phyloP scores from a whole-genome alignment of 2,888 invertebrate genomes.

The Drosophila melanocephala region DNA sequence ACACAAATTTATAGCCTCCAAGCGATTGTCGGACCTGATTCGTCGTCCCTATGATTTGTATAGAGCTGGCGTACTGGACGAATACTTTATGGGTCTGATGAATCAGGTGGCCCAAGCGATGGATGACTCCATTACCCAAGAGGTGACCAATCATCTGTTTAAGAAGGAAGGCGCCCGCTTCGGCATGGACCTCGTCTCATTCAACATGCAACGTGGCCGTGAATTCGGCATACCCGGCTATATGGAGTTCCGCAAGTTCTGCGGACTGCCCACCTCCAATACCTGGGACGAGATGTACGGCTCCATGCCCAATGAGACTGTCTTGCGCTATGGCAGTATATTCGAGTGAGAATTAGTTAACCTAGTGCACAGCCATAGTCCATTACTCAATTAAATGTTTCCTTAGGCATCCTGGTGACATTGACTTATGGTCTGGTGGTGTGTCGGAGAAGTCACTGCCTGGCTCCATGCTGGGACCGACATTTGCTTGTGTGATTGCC shows the following conservation, averaged over 20 bases:
- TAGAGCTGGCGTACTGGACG: constrained; percentile 95
- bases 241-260: constrained; percentile 96
- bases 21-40: constrained; percentile 94
- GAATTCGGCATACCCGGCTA: constrained; percentile 97
- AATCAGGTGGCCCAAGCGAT: constrained; percentile 97
- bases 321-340: constrained; percentile 92
- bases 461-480: constrained; percentile 97
- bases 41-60: constrained; percentile 95
- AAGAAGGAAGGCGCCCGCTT: constrained; percentile 91
- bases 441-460: constrained; percentile 95
- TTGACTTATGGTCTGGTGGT: constrained; percentile 97
- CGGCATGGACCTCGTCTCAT: constrained; percentile 95
- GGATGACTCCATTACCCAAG: constrained; percentile 96
- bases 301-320: constrained; percentile 95
- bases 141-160: constrained; percentile 96
- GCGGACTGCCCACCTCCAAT: constrained; percentile 92
- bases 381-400: constrained; percentile 2
- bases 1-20: constrained; percentile 97
- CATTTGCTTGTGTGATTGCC: constrained; percentile 97
- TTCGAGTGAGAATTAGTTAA: constrained; percentile 88
- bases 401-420: constrained; percentile 92
- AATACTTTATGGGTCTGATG: constrained; percentile 96
- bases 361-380: rapidly evolving
- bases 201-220: constrained; percentile 96
- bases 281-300: constrained; percentile 92